Percentiles rank a stretch among this genome's conserved stretches.
Evolutionary conservation across 2,113 vertebrate genomes (phyloP).

Genomic region (Pelecanus crispus): DNA sequence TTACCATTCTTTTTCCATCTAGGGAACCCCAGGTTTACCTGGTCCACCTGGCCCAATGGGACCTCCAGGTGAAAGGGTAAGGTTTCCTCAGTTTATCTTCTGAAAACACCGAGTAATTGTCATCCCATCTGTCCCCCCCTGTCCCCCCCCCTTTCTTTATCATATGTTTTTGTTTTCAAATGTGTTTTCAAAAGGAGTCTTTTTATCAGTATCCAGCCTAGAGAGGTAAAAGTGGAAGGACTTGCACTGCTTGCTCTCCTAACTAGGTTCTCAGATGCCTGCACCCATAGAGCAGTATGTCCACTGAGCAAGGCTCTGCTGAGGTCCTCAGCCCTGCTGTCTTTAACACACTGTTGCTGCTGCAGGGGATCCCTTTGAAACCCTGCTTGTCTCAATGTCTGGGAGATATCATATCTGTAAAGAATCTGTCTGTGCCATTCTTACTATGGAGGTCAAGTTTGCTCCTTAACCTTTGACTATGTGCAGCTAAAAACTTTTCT

Average conservation of each 20-base stretch:
- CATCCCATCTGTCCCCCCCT: no score
- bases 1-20: slow-evolving; percentile 18
- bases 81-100: neutral
- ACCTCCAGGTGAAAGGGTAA: slow-evolving; percentile 88
- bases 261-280: neutral
- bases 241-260: neutral
- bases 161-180: neutral
- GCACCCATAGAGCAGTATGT: neutral
- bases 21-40: slow-evolving; percentile 86
- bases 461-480: neutral
- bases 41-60: slow-evolving; percentile 85
- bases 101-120: neutral
- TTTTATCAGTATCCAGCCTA: neutral
- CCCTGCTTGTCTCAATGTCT: neutral
- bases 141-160: neutral
- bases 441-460: neutral
- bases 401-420: neutral
- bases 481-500: neutral
- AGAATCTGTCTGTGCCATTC: neutral
- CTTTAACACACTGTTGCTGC: neutral
- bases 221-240: neutral
- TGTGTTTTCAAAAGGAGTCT: neutral
- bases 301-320: neutral
- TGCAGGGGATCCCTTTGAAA: neutral
- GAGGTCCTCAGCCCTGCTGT: neutral